Percentiles rank a stretch among this genome's conserved stretches.
Conservation (phyloP, 2,797 vertebrate species). For the Megalops cyprinoides region DNA sequence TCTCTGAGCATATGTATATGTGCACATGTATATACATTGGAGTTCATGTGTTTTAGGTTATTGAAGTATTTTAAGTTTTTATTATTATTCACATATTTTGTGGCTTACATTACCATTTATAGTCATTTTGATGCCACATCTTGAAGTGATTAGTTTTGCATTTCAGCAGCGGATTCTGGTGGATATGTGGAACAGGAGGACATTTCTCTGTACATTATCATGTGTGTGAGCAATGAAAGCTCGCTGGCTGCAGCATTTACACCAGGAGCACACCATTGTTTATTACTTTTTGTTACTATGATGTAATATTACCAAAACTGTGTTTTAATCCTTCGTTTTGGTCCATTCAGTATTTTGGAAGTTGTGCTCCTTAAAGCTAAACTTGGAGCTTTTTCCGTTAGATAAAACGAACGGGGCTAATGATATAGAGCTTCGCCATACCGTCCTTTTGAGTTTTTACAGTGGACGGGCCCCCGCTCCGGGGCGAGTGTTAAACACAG, state of each 20-base stretch:
- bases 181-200: not conserved
- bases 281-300: no score
- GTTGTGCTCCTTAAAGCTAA: no score
- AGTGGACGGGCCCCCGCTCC: no score
- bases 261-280: no score
- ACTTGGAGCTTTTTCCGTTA: no score
- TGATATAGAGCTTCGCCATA: no score
- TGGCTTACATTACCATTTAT: not conserved
- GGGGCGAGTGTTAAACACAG: no score
- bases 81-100: not conserved
- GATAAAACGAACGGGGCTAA: no score
- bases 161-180: conserved; percentile 1
- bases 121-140: not conserved
- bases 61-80: not conserved
- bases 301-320: no score
- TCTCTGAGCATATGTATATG: not conserved
- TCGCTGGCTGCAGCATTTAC: not conserved
- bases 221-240: not conserved
- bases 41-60: not conserved
- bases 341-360: no score
- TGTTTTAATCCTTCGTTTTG: no score
- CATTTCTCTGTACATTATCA: not conserved
- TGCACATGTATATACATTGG: not conserved
- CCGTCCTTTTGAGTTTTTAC: no score
- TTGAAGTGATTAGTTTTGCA: not conserved